These are phyloP conservation scores for Thysanoteuthis rhombus DNA, from an alignment of 2,888 invertebrate species.

Conservation along the genomic window DNA sequence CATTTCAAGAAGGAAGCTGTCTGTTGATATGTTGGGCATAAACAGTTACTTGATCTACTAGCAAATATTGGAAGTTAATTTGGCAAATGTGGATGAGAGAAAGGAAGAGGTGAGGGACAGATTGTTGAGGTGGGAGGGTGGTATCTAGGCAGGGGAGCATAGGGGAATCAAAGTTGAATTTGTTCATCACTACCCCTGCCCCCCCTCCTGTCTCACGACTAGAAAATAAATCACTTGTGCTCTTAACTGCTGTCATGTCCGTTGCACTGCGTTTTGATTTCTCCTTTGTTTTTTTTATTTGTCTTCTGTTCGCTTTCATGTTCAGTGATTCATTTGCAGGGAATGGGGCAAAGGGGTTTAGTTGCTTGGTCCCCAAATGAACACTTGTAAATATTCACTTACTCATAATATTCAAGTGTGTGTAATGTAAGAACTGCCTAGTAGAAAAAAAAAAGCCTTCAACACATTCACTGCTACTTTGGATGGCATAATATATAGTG, in stretches of 20 bases:
- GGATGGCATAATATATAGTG: too few species aligned
- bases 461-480: too few species aligned
- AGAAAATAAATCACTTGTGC: background rate
- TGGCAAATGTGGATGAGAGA: background rate
- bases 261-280: too few species aligned
- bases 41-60: background rate
- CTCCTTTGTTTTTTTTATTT: too few species aligned
- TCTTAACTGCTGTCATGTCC: background rate
- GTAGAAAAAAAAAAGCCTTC: too few species aligned
- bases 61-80: background rate
- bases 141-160: background rate
- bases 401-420: background rate
- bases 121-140: background rate
- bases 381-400: background rate
- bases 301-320: background rate
- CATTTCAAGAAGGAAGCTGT: background rate
- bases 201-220: background rate
- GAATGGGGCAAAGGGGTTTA: background rate
- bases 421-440: background rate
- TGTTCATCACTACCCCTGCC: background rate
- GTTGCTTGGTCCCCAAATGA: background rate
- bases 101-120: background rate
- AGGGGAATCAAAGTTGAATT: background rate
- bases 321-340: background rate
- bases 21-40: background rate